Conservation (phyloP, 2,888 invertebrate species). For the Hypomecis punctinalis region DNA sequence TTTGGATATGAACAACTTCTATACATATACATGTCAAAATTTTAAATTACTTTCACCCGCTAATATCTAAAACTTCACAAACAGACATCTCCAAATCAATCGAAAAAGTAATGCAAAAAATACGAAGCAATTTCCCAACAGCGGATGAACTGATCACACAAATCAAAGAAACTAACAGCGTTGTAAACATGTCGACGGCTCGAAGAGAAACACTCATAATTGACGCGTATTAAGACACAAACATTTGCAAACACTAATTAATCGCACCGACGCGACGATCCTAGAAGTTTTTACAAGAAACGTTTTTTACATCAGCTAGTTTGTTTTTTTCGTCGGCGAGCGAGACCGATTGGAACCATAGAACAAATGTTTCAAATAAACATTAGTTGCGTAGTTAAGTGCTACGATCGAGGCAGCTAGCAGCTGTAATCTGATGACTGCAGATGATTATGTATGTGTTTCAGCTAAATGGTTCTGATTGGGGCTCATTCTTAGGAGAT, state of each 20-base stretch:
- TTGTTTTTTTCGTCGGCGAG: slow-evolving; percentile 13
- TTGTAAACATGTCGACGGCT: slow-evolving; percentile 20
- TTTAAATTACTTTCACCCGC: no score
- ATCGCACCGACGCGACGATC: slow-evolving; percentile 22
- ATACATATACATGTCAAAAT: no score
- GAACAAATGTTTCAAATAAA: slow-evolving; percentile 29
- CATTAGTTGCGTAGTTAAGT: slow-evolving; percentile 29
- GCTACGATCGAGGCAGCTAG: slow-evolving; percentile 19
- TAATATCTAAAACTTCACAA: no score
- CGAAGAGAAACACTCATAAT: slow-evolving; percentile 12
- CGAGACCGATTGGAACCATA: slow-evolving; percentile 32
- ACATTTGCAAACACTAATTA: slow-evolving; percentile 34
- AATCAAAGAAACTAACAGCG: no score
- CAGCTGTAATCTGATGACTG: slow-evolving; percentile 23
- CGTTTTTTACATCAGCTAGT: slow-evolving; percentile 19
- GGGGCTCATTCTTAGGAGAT: slow-evolving; percentile 4
- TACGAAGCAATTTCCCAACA: neutral
- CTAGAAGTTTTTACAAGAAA: slow-evolving; percentile 20
- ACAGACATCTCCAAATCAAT: no score
- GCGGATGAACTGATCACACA: neutral
- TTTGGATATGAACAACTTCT: no score
- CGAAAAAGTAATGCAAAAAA: neutral
- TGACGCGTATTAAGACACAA: slow-evolving; percentile 12
- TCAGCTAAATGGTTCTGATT: slow-evolving; percentile 15
- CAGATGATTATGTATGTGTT: slow-evolving; percentile 23